Percentiles rank a stretch among this genome's conserved stretches.
Conservation (phyloP, 2,797 vertebrate genomes). For the Prunella strophiata region DNA sequence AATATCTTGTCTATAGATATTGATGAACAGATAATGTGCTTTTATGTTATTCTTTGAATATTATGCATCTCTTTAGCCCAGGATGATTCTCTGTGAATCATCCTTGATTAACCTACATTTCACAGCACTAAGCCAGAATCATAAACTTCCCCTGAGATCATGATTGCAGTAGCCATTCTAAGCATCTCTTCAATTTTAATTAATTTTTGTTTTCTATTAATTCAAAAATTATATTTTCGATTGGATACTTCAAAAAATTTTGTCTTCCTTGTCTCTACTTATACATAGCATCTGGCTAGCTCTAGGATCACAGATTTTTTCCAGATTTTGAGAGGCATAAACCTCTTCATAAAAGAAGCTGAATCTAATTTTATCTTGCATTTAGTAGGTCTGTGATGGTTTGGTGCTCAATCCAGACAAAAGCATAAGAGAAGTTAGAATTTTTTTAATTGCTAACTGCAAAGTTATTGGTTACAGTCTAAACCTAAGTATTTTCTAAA, state of each 20-base stretch:
- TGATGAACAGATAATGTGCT: not conserved
- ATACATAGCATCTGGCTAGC: not conserved
- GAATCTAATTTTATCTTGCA: not conserved
- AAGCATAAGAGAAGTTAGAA: not conserved
- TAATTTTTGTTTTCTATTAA: not conserved
- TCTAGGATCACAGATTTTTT: not conserved
- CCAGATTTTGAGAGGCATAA: not conserved
- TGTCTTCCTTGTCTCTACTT: not conserved
- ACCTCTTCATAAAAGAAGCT: not conserved
- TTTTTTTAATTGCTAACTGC: not conserved
- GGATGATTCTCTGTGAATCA: not conserved
- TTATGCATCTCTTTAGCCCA: not conserved
- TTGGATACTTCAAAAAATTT: not conserved
- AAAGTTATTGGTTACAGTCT: not conserved
- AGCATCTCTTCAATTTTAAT: not conserved
- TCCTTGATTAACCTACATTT: not conserved
- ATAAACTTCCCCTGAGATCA: not conserved
- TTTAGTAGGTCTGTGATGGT: rapidly evolving
- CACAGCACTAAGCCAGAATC: not conserved
- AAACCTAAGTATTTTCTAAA: not conserved
- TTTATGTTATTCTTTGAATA: not conserved
- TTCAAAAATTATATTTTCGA: not conserved
- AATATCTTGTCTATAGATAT: not conserved
- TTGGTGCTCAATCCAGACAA: not conserved
- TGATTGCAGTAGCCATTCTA: rapidly evolving